A percentile compares a stretch with the other conserved stretches of the same genome.
phyloP scores from a whole-genome alignment of 1,140 invertebrate genomes.

The Drosophila sturtevanti region DNA sequence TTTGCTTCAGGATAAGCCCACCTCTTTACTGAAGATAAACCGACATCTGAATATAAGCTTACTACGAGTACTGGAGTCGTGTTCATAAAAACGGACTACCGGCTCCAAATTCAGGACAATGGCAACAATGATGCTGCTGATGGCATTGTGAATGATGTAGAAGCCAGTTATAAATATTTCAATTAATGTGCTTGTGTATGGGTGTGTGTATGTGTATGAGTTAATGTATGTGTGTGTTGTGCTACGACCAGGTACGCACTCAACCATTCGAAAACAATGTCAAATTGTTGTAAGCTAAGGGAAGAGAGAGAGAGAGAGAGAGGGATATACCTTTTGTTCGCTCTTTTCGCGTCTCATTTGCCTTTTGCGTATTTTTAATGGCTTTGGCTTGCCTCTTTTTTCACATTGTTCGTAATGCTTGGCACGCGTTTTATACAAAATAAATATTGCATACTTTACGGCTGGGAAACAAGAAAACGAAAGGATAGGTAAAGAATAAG shows the following conservation, averaged over 20 bases:
- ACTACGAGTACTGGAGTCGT: not conserved
- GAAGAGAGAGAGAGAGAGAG: not conserved
- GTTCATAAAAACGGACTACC: not conserved
- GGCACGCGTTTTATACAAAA: constrained; percentile 78
- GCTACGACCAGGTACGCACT: constrained; percentile 9
- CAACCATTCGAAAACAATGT: constrained; percentile 30
- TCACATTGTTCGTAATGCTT: constrained; percentile 53
- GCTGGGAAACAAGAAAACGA: constrained; percentile 42
- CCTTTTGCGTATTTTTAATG: constrained; percentile 55
- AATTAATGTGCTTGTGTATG: constrained; percentile 56
- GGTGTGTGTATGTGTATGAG: not conserved
- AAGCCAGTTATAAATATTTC: constrained; percentile 64
- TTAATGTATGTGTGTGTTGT: not conserved
- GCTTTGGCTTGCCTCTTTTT: constrained; percentile 49
- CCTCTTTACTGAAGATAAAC: not conserved
- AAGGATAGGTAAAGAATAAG: not conserved
- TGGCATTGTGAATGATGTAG: constrained; percentile 17
- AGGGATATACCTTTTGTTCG: constrained; percentile 18
- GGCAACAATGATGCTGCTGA: constrained; percentile 3
- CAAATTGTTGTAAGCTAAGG: constrained; percentile 45
- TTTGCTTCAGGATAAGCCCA: not conserved
- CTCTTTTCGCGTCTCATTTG: constrained; percentile 57
- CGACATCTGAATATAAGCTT: not conserved
- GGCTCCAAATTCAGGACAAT: constrained; percentile 2
- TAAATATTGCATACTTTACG: constrained; percentile 81